A percentile compares a stretch with the other conserved stretches of the same genome.
phyloP scores from a whole-genome alignment of 2,888 invertebrate genomes.

The Serrognathus titanus region DNA sequence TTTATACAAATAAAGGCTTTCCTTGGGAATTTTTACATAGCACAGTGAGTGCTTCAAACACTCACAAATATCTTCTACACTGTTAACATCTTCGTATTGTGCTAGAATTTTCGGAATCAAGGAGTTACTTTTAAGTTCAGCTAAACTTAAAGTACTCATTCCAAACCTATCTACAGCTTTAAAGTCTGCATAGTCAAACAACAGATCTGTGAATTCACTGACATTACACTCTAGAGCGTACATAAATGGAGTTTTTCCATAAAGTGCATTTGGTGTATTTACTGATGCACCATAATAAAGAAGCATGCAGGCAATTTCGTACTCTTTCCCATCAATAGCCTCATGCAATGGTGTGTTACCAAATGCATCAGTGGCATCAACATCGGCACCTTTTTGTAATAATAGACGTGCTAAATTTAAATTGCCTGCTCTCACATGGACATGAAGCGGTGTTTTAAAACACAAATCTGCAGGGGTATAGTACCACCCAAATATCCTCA shows the following conservation, averaged over 20 bases:
- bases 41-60: too few species aligned
- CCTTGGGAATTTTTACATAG: too few species aligned
- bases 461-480: too few species aligned
- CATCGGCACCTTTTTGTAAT: background rate
- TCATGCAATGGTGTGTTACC: background rate
- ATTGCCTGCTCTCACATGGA: too few species aligned
- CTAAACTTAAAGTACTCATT: background rate
- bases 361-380: background rate
- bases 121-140: too few species aligned
- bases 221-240: background rate
- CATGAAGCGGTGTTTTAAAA: too few species aligned
- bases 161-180: background rate
- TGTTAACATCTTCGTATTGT: background rate
- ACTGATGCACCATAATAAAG: slow-evolving; percentile 3
- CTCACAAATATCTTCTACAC: background rate
- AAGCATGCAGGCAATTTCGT: background rate
- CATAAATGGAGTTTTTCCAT: background rate
- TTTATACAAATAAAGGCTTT: too few species aligned
- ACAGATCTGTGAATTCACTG: background rate
- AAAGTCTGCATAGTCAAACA: background rate
- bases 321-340: background rate
- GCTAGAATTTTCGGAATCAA: background rate
- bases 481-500: too few species aligned
- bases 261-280: background rate
- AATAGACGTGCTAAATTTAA: background rate